These are phyloP conservation scores for Maniola hyperantus DNA, from an alignment of 2,888 invertebrate species.

Conservation along the genomic window DNA sequence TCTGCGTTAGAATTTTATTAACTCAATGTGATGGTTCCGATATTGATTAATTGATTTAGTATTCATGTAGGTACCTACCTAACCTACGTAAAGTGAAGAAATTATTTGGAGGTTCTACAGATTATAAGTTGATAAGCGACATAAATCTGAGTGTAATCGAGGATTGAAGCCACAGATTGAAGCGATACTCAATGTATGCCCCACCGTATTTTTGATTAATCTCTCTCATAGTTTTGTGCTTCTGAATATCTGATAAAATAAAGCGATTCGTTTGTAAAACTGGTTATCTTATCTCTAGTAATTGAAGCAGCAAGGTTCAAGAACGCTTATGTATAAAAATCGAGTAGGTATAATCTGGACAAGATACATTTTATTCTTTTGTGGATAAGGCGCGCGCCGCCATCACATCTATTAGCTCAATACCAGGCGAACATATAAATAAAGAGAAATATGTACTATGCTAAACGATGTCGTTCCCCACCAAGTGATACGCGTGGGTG, in stretches of 20 bases:
- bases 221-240: slow-evolving; percentile 16
- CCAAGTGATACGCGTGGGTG: slow-evolving; percentile 56
- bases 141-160: slow-evolving; percentile 33
- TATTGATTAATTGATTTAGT: background rate
- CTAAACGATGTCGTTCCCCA: slow-evolving; percentile 61
- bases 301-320: slow-evolving; percentile 49
- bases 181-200: slow-evolving; percentile 31
- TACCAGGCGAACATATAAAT: slow-evolving; percentile 64
- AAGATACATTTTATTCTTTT: slow-evolving; percentile 42
- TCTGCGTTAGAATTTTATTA: background rate
- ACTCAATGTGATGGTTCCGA: no score
- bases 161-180: slow-evolving; percentile 34
- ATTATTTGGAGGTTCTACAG: background rate
- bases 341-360: slow-evolving; percentile 50
- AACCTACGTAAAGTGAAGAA: background rate
- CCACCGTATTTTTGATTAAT: background rate
- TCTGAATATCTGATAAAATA: slow-evolving; percentile 35
- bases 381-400: slow-evolving; percentile 44
- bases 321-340: slow-evolving; percentile 46
- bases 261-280: slow-evolving; percentile 29
- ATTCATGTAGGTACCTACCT: no score
- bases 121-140: slow-evolving; percentile 1
- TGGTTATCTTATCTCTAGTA: slow-evolving; percentile 58
- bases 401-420: slow-evolving; percentile 55
- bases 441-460: slow-evolving; percentile 55